A percentile compares a stretch with the other conserved stretches of the same genome.
Evolutionary conservation across 2,888 invertebrate genomes (phyloP).

Genomic region (Parascotia fuliginaria): DNA sequence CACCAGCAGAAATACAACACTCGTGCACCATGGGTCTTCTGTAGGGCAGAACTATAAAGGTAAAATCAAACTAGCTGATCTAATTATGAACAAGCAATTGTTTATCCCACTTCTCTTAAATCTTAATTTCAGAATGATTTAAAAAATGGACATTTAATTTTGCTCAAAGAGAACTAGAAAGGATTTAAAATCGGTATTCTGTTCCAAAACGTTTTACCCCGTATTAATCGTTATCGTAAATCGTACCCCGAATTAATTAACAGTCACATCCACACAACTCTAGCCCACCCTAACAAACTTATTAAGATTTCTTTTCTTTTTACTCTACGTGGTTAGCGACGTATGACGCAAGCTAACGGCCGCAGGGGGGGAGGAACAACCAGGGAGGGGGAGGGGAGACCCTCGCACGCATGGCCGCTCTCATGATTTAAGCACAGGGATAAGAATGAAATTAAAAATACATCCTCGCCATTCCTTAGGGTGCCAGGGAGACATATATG

Average conservation of each 20-base stretch:
- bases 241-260: slow-evolving; percentile 24
- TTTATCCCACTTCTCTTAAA: too few species aligned
- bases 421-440: slow-evolving; percentile 86
- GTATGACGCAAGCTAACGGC: slow-evolving; percentile 84
- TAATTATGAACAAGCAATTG: too few species aligned
- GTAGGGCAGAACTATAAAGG: too few species aligned
- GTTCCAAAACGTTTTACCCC: too few species aligned
- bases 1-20: too few species aligned
- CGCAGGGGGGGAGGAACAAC: slow-evolving; percentile 53
- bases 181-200: too few species aligned
- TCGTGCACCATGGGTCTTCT: too few species aligned
- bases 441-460: slow-evolving; percentile 87
- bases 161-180: too few species aligned
- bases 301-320: slow-evolving; percentile 86
- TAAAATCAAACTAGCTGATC: too few species aligned
- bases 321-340: slow-evolving; percentile 85
- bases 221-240: too few species aligned
- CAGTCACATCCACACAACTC: slow-evolving; percentile 59
- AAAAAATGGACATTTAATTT: too few species aligned
- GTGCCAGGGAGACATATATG: slow-evolving; percentile 85
- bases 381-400: slow-evolving; percentile 53
- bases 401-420: slow-evolving; percentile 85
- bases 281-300: slow-evolving; percentile 83
- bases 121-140: too few species aligned
- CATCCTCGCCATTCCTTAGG: slow-evolving; percentile 82